Conservation (phyloP, 2,113 vertebrate species). For the Danio rerio region DNA sequence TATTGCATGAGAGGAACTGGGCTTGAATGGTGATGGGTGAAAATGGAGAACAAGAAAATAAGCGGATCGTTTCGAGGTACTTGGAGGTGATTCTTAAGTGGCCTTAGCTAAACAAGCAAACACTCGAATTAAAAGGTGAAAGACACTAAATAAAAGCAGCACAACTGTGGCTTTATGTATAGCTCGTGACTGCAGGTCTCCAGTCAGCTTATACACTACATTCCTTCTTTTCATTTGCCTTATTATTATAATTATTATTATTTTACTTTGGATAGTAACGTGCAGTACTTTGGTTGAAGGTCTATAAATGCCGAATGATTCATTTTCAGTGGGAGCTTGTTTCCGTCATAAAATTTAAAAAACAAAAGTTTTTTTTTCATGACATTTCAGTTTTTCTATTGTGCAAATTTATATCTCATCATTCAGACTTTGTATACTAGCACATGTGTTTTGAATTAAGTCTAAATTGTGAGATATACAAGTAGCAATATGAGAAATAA, state of each 20-base stretch:
- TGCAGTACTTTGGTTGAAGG: slow-evolving; percentile 42
- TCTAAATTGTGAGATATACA: no score
- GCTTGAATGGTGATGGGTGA: slow-evolving; percentile 18
- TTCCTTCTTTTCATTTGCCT: slow-evolving; percentile 71
- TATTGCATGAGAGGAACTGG: neutral
- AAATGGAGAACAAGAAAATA: slow-evolving; percentile 34
- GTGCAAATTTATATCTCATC: no score
- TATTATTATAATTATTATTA: slow-evolving; percentile 36
- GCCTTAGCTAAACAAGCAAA: slow-evolving; percentile 33
- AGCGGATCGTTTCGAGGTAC: slow-evolving; percentile 48
- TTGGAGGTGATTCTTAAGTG: slow-evolving; percentile 55
- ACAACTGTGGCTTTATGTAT: slow-evolving; percentile 62
- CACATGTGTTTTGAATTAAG: no score
- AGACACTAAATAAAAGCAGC: slow-evolving; percentile 61
- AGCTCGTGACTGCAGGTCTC: slow-evolving; percentile 79
- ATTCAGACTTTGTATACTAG: no score
- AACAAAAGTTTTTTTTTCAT: no score
- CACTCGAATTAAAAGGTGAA: slow-evolving; percentile 30
- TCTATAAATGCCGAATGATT: slow-evolving; percentile 22
- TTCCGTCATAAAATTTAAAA: no score
- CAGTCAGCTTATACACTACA: slow-evolving; percentile 73
- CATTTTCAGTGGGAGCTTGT: neutral
- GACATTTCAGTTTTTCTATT: no score
- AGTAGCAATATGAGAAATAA: no score
- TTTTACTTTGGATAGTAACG: slow-evolving; percentile 49